Base-by-base conservation (phyloP, 2,113 vertebrate genomes). In the Paracanthobrama guichenoti region DNA sequence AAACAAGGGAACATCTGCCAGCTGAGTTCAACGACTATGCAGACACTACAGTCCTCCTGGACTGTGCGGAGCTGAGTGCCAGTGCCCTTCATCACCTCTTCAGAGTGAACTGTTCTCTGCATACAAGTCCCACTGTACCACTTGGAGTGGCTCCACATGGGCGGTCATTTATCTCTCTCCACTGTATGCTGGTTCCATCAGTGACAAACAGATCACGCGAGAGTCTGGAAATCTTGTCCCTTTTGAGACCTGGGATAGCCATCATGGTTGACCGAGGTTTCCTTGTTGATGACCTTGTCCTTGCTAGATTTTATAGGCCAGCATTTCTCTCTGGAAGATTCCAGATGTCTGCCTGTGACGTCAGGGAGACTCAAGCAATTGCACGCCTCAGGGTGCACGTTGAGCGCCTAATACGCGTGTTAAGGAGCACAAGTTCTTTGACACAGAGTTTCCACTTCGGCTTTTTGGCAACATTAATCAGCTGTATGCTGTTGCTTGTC, bases 51-150 rank as follows among this genome's bases (percentile, higher is more conserved):
- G 50, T 76, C 10, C 64, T 85, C n/a, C 28, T 81, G 13, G 84
- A 80, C 78, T 85, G 66, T 22, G 50, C 59, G 48, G 84, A 86
- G 84, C 55, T 82, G 24, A 76, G 59, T 86, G 85, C 13, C 85
- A 82, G 59, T 11, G 4, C 22, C 57, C 85, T 26, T 50, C 44
- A 24, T 84, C 80, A 6, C 22, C 35, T 24, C 82, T 84, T 20
- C 66, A 75, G 1, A 86, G 79, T 81, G 79, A 86, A 28, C 14
- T 82, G 28, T 82, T 46, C 16, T 75, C 79, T 3, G 3, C 4
- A 6, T 74, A 81, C 26, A 82, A 82, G 24, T 86, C 66, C 20
- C 69, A 86, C 71, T 75, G 31, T 66, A 82, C 57, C n/a, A n/a
- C 2, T 74, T 18, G 77, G 84, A 10, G 14, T 85, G 20, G 77